Evolutionary conservation across 64 coral and sea anemone genomes (phyloP), one percentile per base, ranked within the genome.

Genomic region (Montipora cactus): DNA sequence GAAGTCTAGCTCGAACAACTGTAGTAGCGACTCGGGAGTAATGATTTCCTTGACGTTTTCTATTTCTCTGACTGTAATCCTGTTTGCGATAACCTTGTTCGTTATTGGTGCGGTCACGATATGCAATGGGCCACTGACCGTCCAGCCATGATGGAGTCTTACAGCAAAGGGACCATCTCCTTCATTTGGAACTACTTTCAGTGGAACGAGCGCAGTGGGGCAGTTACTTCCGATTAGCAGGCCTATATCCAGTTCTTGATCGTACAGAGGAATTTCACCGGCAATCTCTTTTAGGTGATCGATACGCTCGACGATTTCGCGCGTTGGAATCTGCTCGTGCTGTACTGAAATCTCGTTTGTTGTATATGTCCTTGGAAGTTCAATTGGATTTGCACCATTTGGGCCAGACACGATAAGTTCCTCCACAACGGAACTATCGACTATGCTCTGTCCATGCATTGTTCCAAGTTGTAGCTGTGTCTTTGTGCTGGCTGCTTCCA

Each of bases 1-100:
- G 61, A 94, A 94, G 45, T 94, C 84, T 58, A 68, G 76, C 15
- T 94, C 92, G n/a, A 94, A 88, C 92, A 94, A 88, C 20, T 76
- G 28, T 16, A 77, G 46, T 15, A 94, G 13, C 15, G 84, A 75
- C 44, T 81, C 19, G 25, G 69, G 77, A 58, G 62, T 49, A 77
- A 94, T 20, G 78, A 50, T 47, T 94, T 87, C 84, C 66, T 81
- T 59, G 22, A 57, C 14, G 57, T 88, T 77, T 74, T 88, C 64
- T 2, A 91, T 28, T 74, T 90, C 80, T 78, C 83, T 89, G 19
- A 91, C 88, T 37, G 64, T 74, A 44, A 95, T 95, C 69, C 89
- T 74, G 69, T 91, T 83, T 73, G 74, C 55, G 55, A 44, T 62
- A 2, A 67, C 11, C 10, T 66, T 46, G 5, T 59, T 62, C 14